Base-by-base conservation (phyloP, 2,888 invertebrate genomes). In the Germaria angustata region DNA sequence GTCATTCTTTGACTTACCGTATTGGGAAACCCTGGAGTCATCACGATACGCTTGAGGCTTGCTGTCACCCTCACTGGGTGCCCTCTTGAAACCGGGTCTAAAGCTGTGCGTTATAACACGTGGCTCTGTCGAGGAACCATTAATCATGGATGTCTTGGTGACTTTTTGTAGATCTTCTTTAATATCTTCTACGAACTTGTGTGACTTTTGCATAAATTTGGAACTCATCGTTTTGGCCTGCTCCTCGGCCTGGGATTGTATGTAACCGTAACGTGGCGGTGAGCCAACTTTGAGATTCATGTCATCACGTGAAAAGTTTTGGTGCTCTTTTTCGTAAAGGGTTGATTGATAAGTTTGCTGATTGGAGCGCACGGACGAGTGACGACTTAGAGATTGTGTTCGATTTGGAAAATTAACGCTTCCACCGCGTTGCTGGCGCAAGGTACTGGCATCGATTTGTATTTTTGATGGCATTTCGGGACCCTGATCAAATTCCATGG, bases 31-130 rank as follows among this genome's bases (percentile, higher is more conserved):
- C 87, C 95, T 92, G n/a, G 93, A 92, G 87, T 95, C 95, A 88
- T 95, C 95, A 82, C 94, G 92, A 88, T 94, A 95, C 13, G 94
- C 94, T 87, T 95, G 94, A n/a, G 94, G 94, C 85, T 88, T 89
- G 57, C 87, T 90, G 71, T 89, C 93, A 66, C 91, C 91, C 79
- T 92, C 91, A 80, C 91, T 90, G 84, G 90, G 90, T 2, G 90
- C 90, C 24, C 87, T 88, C 71, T 85, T 91, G 87, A 88, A 92
- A 88, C 87, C 92, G 84, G 86, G 90, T 87, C 91, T 87, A 61
- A 87, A 86, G 34, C 85, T 65, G 88, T 86, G 85, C 92, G 92
- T 85, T 4, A 81, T 77, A 20, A 75, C 61, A 15, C 65, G 81
- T 7, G 82, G 80, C 49, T 84, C 84, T 11, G 71, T 59, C 11